phyloP scores from a whole-genome alignment of 2,113 vertebrate genomes.

The Oreotrochilus melanogaster region DNA sequence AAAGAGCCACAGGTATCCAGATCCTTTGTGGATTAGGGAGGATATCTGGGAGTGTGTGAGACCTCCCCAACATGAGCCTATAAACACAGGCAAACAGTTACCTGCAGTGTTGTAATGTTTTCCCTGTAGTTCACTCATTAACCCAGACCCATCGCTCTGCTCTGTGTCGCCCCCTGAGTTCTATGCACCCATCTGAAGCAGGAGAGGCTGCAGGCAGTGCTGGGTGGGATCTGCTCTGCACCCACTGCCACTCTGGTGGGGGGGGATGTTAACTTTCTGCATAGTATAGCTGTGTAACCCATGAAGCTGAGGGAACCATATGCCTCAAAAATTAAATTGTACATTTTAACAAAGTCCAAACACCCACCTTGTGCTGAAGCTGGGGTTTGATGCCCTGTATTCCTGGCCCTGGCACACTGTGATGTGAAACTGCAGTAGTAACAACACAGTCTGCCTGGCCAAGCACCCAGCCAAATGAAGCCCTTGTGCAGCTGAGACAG shows the following conservation, averaged over 20 bases:
- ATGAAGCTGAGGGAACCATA: neutral
- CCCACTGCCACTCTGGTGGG: neutral
- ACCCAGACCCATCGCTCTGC: neutral
- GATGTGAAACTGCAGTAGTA: neutral
- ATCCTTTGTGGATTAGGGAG: neutral
- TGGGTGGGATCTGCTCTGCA: neutral
- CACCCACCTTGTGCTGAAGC: neutral
- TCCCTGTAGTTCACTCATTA: neutral
- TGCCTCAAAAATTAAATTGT: neutral
- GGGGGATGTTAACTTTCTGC: neutral
- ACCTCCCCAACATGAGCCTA: neutral
- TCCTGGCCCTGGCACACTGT: neutral
- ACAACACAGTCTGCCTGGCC: neutral
- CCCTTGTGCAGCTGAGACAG: neutral
- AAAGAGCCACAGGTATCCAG: neutral
- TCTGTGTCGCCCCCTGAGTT: neutral
- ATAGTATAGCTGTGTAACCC: neutral
- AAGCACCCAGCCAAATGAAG: neutral
- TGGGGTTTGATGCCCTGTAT: neutral
- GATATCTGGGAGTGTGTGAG: neutral
- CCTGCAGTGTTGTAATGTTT: neutral
- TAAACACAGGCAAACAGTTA: neutral
- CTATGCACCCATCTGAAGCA: fast-evolving
- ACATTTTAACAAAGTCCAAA: neutral
- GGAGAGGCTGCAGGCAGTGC: neutral